Evolutionary conservation across 2,113 vertebrate genomes (phyloP).

Genomic region (Chloropsis cyanopogon): DNA sequence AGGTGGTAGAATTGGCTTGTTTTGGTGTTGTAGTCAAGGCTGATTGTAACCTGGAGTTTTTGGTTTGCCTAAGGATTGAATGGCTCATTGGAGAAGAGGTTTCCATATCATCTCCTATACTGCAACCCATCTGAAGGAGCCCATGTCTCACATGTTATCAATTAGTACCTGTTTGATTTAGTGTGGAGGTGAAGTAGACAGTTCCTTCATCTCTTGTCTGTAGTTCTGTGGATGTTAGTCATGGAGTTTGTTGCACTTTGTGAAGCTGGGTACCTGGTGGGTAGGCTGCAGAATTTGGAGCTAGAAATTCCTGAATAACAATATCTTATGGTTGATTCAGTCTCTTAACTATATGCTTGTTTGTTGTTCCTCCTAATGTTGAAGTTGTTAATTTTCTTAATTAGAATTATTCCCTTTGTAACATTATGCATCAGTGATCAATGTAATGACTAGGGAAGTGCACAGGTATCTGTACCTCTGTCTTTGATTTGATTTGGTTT

Average conservation of each 20-base stretch:
- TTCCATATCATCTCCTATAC: rapidly evolving
- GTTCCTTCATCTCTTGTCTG: not conserved
- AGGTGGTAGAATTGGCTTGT: not conserved
- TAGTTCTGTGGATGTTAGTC: not conserved
- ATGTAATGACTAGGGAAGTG: not conserved
- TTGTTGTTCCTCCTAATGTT: not conserved
- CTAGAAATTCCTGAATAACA: not conserved
- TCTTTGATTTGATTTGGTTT: not conserved
- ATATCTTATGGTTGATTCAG: not conserved
- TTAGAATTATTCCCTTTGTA: not conserved
- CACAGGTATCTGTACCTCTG: not conserved
- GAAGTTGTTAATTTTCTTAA: not conserved
- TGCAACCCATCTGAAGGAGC: rapidly evolving
- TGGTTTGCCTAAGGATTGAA: not conserved
- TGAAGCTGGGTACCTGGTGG: not conserved
- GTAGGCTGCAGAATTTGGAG: not conserved
- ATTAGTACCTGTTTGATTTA: too few species aligned
- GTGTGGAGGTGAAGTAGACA: not conserved
- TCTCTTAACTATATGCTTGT: not conserved
- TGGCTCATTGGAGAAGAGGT: not conserved
- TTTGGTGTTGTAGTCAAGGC: not conserved
- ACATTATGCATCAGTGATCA: not conserved
- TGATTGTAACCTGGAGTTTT: not conserved
- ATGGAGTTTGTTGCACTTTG: not conserved
- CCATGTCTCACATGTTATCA: rapidly evolving